Base-by-base conservation (phyloP, 2,888 invertebrate genomes). In the Monoplex corrugatus region DNA sequence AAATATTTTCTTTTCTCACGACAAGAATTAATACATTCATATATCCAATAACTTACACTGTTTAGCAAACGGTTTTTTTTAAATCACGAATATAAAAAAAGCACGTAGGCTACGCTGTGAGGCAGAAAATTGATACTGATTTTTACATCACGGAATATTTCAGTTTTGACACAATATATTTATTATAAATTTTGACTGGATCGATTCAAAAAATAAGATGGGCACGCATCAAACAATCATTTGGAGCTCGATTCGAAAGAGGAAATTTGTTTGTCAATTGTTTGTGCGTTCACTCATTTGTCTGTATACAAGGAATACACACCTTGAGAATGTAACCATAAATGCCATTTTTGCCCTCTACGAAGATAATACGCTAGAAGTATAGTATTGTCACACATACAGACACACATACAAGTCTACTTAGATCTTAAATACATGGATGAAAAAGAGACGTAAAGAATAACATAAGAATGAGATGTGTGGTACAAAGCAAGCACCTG, bases 301-400 rank as follows among this genome's bases (percentile, higher is more conserved):
- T 75, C 80, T 80, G 43, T 80, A 28, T 80, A 80, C 80, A 43
- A 80, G 28, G 43, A 23, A 43, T 32, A 40, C 8, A 19, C 35
- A 35, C 38, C 80, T 35, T 40, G 5, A 28, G 80, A 43, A 16
- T 28, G 43, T 43, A 43, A 28, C 43, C 43, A 28, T 80, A 80
- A 80, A 80, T 80, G 80, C 80, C 80, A 80, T 80, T 80, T 50
- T 80, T 80, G 23, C 75, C n/a, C 75, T 2, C 75, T 16, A 75
- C 23, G 35, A 35, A 6, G 75, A 75, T 35, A 38, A 32, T 1
- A 75, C 0, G 75, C 35, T 72, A 6, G 38, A 1, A 1, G 35
- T 75, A 75, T 38, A 75, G n/a, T n/a, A n/a, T n/a, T n/a, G n/a
- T 5, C 35, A 75, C 35, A 75, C 72, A 68, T 32, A 75, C 13